phyloP scores from a whole-genome alignment of 2,113 vertebrate genomes.

The Pyrgilauda ruficollis region DNA sequence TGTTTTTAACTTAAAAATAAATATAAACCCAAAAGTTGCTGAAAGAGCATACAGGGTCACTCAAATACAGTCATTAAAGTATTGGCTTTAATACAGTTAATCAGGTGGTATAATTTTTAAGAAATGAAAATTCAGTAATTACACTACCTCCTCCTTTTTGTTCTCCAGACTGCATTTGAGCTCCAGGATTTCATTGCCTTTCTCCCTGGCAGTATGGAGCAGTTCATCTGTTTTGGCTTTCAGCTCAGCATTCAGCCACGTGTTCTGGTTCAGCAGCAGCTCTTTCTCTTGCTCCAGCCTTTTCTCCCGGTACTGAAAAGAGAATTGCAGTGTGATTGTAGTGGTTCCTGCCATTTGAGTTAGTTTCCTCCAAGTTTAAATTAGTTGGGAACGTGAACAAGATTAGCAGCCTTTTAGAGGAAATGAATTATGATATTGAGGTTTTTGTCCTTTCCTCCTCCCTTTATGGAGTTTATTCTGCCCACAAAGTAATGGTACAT shows the following conservation, averaged over 20 bases:
- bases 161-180: slow-evolving; percentile 90
- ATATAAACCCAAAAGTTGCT: background rate
- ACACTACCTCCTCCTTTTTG: slow-evolving; percentile 88
- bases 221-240: slow-evolving; percentile 93
- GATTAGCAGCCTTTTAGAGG: background rate
- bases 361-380: background rate
- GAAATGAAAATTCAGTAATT: background rate
- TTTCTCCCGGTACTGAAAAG: slow-evolving; percentile 88
- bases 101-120: background rate
- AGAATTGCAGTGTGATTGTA: background rate
- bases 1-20: background rate
- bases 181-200: slow-evolving; percentile 91
- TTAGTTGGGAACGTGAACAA: background rate
- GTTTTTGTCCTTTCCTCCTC: background rate
- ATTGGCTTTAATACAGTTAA: background rate
- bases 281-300: slow-evolving; percentile 95
- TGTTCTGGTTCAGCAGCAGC: slow-evolving; percentile 84
- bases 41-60: background rate
- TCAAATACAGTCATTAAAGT: background rate
- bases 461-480: background rate
- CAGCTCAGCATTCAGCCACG: slow-evolving; percentile 89
- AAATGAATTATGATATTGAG: background rate
- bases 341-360: background rate
- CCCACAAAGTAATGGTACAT: background rate
- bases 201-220: slow-evolving; percentile 85